Evolutionary conservation across 2,888 invertebrate genomes (phyloP), one percentile per base, ranked within the genome.

Genomic region (Thecocarcelia acutangulata): DNA sequence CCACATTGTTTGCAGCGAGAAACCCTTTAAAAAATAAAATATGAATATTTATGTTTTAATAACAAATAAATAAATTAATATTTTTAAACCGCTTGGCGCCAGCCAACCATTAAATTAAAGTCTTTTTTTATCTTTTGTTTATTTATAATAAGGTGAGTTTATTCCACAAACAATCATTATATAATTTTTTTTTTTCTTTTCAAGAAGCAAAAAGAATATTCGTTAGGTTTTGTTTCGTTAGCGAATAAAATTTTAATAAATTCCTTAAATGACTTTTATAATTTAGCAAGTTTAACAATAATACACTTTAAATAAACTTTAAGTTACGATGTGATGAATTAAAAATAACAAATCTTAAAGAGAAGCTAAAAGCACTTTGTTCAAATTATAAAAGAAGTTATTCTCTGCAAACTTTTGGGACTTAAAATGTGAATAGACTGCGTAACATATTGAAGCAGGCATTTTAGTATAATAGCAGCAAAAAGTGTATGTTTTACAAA

Each of bases 31-130:
- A 37, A 19, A 48, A 33, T 61, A 37, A 19, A 48, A 33, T 61
- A 72, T 61, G 15, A 56, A 58, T 70, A 70, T 58, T 46, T 58
- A 70, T 70, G 70, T 50, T 54, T 44, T n/a, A 33, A 44, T 1
- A 46, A 52, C 28, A 33, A 50, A 68, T 9, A 21, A 11, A 17
- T 44, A 59, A 59, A 64, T 59, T 59, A 58, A 44, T 50, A 70
- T 52, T 59, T 59, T 66, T 50, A 78, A 78, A 78, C 66, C 64
- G 28, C 50, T 78, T 78, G 78, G 78, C 78, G 78, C 78, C 72
- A 78, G 64, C 28, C 78, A 78, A 66, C 58, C 72, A 80, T 69
- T 56, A 68, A 80, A 80, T 74, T 74, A 74, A 69, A 74, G 15
- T 46, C 19, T 50, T 68, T 68, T 28, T 66, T 63, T 63, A 44